These are phyloP conservation scores for Amblyjoppa fuscipennis DNA, from an alignment of 2,888 invertebrate species.

Conservation along the genomic window DNA sequence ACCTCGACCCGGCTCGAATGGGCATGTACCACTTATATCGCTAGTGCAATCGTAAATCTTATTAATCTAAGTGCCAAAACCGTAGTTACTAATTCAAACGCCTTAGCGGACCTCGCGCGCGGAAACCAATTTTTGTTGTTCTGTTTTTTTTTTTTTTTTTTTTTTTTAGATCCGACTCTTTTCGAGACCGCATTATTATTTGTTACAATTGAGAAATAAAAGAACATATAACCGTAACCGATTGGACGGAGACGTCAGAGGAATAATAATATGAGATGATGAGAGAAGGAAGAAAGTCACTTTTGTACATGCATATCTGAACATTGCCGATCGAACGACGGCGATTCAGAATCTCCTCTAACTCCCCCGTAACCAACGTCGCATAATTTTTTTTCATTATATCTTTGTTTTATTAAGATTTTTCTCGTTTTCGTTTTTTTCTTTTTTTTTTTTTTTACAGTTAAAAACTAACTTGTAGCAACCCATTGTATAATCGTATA, in stretches of 20 bases:
- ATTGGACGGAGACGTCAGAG: slow-evolving; percentile 47
- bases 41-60: slow-evolving; percentile 80
- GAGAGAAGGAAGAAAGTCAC: slow-evolving; percentile 69
- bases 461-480: slow-evolving; percentile 83
- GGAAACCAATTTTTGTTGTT: background rate
- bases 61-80: slow-evolving; percentile 84
- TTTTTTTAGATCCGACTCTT: slow-evolving; percentile 27
- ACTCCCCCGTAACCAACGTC: slow-evolving; percentile 39
- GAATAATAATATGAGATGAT: slow-evolving; percentile 50
- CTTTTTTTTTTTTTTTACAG: slow-evolving; percentile 74
- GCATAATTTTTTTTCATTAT: slow-evolving; percentile 48
- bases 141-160: slow-evolving; percentile 36
- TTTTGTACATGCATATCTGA: slow-evolving; percentile 80
- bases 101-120: slow-evolving; percentile 64
- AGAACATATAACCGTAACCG: slow-evolving; percentile 71
- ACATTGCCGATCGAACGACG: slow-evolving; percentile 54
- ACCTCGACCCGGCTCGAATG: slow-evolving; percentile 51
- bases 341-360: slow-evolving; percentile 39
- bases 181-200: slow-evolving; percentile 43
- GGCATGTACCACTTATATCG: slow-evolving; percentile 71
- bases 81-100: slow-evolving; percentile 76
- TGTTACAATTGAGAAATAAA: slow-evolving; percentile 39
- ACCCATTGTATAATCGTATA: slow-evolving; percentile 81
- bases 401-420: slow-evolving; percentile 19
- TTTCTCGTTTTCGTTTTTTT: slow-evolving; percentile 34